phyloP scores from a whole-genome alignment of 2,113 vertebrate species.

The Vidua macroura region DNA sequence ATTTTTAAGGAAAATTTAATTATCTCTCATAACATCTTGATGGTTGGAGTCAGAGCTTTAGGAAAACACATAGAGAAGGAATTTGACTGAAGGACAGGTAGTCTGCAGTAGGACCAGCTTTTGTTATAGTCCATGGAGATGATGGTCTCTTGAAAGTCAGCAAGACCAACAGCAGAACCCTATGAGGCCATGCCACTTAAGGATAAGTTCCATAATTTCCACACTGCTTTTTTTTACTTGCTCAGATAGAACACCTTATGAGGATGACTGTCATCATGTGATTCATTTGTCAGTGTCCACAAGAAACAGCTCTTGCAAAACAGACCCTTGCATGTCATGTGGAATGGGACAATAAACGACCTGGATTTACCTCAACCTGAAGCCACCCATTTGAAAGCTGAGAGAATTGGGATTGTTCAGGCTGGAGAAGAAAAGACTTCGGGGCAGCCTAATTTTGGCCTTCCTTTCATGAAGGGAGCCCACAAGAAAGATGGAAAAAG shows the following conservation, averaged over 20 bases:
- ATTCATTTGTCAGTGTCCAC: neutral
- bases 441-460: fast-evolving
- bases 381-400: neutral
- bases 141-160: neutral
- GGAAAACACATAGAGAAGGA: neutral
- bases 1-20: neutral
- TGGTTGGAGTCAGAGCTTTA: neutral
- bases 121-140: neutral
- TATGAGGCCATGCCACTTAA: neutral
- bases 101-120: neutral
- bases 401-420: neutral
- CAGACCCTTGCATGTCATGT: fast-evolving
- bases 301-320: neutral
- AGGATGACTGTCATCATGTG: fast-evolving
- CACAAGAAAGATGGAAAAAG: neutral
- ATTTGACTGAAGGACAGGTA: neutral
- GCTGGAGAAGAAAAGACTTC: neutral
- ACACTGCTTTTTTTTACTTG: neutral
- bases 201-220: neutral
- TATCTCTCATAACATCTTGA: neutral
- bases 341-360: neutral
- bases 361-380: neutral
- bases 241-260: neutral
- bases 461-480: neutral
- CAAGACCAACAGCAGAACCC: neutral